These are phyloP conservation scores for Oxytorus armatus DNA, from an alignment of 2,888 invertebrate species.

Conservation along the genomic window DNA sequence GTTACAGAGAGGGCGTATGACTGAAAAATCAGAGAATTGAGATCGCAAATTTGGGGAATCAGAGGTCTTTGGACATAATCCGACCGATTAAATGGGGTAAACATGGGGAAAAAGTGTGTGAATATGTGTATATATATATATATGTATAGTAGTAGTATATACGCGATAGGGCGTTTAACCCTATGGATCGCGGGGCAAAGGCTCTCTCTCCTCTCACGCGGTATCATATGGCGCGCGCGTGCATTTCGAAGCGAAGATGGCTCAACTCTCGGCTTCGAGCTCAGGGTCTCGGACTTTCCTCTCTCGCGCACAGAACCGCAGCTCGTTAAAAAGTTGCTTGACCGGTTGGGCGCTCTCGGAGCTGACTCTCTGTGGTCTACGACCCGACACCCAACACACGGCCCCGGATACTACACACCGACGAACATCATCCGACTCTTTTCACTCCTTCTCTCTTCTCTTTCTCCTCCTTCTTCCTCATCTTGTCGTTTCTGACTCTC, in stretches of 20 bases:
- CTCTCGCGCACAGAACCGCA: conserved; percentile 73
- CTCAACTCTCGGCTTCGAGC: conserved; percentile 78
- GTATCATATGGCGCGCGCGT: conserved; percentile 81
- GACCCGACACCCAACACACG: conserved; percentile 81
- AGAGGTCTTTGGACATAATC: conserved; percentile 20
- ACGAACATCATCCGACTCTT: conserved; percentile 76
- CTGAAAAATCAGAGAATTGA: conserved; percentile 32
- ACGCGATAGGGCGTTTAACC: conserved; percentile 65
- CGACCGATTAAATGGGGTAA: conserved; percentile 37
- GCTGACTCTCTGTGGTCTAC: conserved; percentile 83
- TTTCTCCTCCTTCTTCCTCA: conserved; percentile 49
- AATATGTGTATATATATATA: background rate
- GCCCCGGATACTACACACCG: conserved; percentile 74
- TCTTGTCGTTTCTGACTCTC: conserved; percentile 61
- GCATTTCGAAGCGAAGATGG: conserved; percentile 82
- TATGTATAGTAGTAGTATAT: conserved; percentile 29
- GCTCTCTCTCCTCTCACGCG: conserved; percentile 66
- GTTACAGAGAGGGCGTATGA: conserved; percentile 1
- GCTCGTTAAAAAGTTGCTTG: conserved; percentile 84
- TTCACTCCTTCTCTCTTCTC: conserved; percentile 47
- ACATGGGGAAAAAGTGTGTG: conserved; percentile 24
- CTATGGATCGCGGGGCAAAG: conserved; percentile 67
- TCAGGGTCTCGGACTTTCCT: conserved; percentile 79
- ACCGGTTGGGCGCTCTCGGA: conserved; percentile 82
- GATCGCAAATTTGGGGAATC: conserved; percentile 33